Evolutionary conservation across 2,113 vertebrate species (phyloP), one percentile per base, ranked within the genome.

Genomic region (Chunga burmeisteri): DNA sequence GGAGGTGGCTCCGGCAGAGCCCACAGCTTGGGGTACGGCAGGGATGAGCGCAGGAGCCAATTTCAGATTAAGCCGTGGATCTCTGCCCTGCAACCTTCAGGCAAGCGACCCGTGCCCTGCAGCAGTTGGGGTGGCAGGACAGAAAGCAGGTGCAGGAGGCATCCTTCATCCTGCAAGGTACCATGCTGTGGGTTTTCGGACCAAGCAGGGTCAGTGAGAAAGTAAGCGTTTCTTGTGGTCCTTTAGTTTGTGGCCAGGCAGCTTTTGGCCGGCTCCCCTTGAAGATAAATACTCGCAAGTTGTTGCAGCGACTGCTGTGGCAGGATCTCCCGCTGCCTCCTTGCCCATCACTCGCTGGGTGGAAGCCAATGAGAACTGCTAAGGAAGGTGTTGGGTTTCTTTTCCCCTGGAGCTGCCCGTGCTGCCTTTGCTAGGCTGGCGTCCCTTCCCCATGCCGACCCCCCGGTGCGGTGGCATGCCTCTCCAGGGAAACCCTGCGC

Each of bases 191-290:
- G 5, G 20, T 3, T 20, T 42, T 59, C 1, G 3, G 59, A 8
- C 27, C 34, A 7, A 19, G 7, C 11, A 3, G 12, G 36, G 38
- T 7, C 19, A 11, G 36, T 23, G 32, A 29, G 66, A 22, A 27
- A 11, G 44, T 0, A 2, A 18, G 55, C 34, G 0, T 13, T 44
- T 18, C 26, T 58, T 2, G 1, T 25, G 22, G 4, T 10, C 1
- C 0, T 36, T 23, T 5, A 5, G 12, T 23, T 49, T 27, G 44
- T 13, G 52, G 27, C 32, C 27, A 7, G 73, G 80, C 21, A 4
- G n/a, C 40, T 22, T n/a, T 40, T 4, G 68, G 42, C 38, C 36
- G 49, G 16, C 52, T 66, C 30, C 40, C 22, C n/a, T 16, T 3
- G 46, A 22, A 23, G 34, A 34, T 40, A n/a, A 58, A 9, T 8